Base-by-base conservation (phyloP, 2,888 invertebrate species). In the Chloromyia formosa region DNA sequence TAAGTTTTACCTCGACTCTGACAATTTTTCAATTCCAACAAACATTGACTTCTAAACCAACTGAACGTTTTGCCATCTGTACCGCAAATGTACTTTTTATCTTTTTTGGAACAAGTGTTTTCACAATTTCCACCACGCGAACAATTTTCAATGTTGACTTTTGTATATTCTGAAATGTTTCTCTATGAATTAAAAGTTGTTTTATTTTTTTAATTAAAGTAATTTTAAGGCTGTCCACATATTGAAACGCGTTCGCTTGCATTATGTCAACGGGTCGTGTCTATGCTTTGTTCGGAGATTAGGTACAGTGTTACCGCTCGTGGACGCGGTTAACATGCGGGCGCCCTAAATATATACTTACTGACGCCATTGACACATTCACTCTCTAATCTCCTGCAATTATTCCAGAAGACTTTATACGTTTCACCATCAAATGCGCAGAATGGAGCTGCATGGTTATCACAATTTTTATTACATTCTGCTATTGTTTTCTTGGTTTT, bases 321-420 rank as follows among this genome's bases (percentile, higher is more conserved):
- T n/a, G n/a, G n/a, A n/a, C n/a, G n/a, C n/a, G n/a, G n/a, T n/a
- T n/a, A n/a, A n/a, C n/a, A n/a, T n/a, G n/a, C n/a, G n/a, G n/a
- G n/a, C n/a, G n/a, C n/a, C n/a, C n/a, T n/a, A n/a, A 35, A 35
- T 9, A 56, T 10, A 56, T 18, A 56, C 56, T 56, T 18, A 56
- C 56, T 56, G 16, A 16, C 1, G 9, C 18, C 56, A 56, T 56
- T 20, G 56, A 56, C 16, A 20, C 56, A 56, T 56, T 56, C 56
- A 10, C 20, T 20, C 56, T 56, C 16, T 10, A 20, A 20, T 18
- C 56, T 56, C 7, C 1, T 20, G 18, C 56, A 56, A 56, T 56
- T 56, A 18, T 56, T 56, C 56, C 56, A 56, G 18, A 56, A 56
- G 16, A 56, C 9, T 56, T 56, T 56, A 20, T 56, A 56, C 10